Base-by-base conservation (phyloP, 1,140 invertebrate species). In the Globodera rostochiensis region DNA sequence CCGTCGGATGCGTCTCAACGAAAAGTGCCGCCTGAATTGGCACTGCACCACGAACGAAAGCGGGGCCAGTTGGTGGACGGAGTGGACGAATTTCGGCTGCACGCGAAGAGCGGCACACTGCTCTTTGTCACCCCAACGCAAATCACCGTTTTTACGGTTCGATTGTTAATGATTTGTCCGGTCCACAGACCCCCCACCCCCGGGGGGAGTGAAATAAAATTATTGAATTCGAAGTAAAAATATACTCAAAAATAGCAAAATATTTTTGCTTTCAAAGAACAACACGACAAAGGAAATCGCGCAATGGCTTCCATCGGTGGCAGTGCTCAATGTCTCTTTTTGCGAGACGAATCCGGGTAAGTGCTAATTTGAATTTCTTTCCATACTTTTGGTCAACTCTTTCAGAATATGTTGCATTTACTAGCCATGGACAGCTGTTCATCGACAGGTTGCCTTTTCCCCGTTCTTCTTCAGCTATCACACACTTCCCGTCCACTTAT, bases 381-480 rank as follows among this genome's bases (percentile, higher is more conserved):
- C 50, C 7, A 53, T 4, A 9, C 7, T 53, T 53, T 53, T 3
- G 11, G 11, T 4, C 50, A 53, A 53, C 11, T 53, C 11, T 53
- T 66, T 73, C 86, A 15, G 77, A 87, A 25, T 86, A 70, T 69
- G 79, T 87, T 74, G 85, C 85, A 8, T 86, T 86, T 69, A 79
- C 70, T n/a, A 45, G 82, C 7, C 57, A 69, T 25, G 80, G 80
- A 21, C 86, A 85, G 67, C 73, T 86, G n/a, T 85, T 77, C 67
- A 79, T 86, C 74, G 85, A 86, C 67, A 83, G 77, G 84, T 86
- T 67, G 15, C 82, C 73, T 25, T 4, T 19, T 19, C 15, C 4
- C 19, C 82, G 6, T 57, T 19, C 6, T 57, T 64, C 19, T 79
- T 1, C 36, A 36, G 36, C 36, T 36, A 36, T 13, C 13, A 47